Evolutionary conservation across 2,888 invertebrate genomes (phyloP), one percentile per base, ranked within the genome.

Genomic region (Meloe dianella): DNA sequence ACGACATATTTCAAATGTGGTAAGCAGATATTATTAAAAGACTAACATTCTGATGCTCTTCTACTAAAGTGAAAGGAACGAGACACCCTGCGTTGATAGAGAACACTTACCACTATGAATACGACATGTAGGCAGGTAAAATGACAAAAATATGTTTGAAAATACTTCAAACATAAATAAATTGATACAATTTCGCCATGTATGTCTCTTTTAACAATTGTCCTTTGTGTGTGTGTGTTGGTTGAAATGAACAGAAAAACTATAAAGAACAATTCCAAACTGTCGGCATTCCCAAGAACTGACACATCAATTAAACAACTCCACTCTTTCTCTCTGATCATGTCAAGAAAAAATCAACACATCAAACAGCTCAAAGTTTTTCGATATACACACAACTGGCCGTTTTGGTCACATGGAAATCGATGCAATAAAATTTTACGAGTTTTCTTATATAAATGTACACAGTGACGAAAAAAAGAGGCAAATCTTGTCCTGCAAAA

Each of bases 281-380:
- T 76, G 79, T 77, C 79, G 78, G 78, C 78, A 74, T 80, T 80
- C 78, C 80, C 79, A 75, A 78, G 79, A 80, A 80, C 79, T 80
- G 78, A 80, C 80, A 80, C 80, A 80, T 80, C 80, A 80, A 80
- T 80, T 79, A 80, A 80, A 77, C 35, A 71, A 70, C 60, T 54
- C 29, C 14, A 76, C 72, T 67, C 12, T 35, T 12, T 4, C n/a
- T 17, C 41, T 17, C n/a, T 12, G 41, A 17, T n/a, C 41, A 78
- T 76, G 78, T 77, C 79, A 73, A 27, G 78, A 80, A 80, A 80
- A 80, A 79, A 80, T 80, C 80, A 80, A 80, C 80, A 80, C 80
- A 80, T 78, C 77, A 75, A 66, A 75, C 80, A 77, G 73, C 65
- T 59, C 57, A 62, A 29, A 56, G 57, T 69, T 78, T 77, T 80